Evolutionary conservation across 2,113 vertebrate species (phyloP).

Genomic region (Zosterops japonicus): DNA sequence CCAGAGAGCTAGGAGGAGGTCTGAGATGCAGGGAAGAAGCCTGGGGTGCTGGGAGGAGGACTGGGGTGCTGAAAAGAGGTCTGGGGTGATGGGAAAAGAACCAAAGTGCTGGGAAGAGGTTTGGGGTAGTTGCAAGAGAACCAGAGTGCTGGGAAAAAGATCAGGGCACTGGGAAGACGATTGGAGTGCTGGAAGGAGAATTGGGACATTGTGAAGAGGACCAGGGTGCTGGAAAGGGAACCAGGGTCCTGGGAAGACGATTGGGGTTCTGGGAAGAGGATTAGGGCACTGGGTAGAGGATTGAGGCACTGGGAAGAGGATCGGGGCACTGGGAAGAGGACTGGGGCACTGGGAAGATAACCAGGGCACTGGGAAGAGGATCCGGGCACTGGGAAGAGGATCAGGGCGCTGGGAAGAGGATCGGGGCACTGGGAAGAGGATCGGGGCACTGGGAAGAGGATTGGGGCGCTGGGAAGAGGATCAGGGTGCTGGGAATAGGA

Average conservation of each 20-base stretch:
- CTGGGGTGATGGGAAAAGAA: accelerated
- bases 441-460: accelerated
- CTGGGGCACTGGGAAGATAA: accelerated
- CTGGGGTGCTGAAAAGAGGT: neutral
- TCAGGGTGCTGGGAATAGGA: accelerated
- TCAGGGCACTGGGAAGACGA: no score
- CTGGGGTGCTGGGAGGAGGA: neutral
- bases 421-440: accelerated
- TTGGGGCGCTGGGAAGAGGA: accelerated
- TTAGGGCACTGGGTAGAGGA: no score
- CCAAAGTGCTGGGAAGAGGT: accelerated
- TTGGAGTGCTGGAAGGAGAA: no score
- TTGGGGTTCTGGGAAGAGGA: accelerated
- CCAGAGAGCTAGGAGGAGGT: neutral
- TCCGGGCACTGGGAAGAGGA: accelerated
- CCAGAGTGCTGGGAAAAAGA: accelerated
- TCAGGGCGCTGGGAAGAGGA: accelerated
- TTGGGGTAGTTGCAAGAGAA: neutral
- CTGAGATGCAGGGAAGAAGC: neutral
- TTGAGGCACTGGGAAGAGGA: accelerated
- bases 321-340: accelerated
- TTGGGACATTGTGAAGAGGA: no score
- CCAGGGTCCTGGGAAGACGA: accelerated
- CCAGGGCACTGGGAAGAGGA: accelerated
- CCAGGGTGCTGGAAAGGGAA: accelerated